phyloP scores from a whole-genome alignment of 1,140 invertebrate species.

The Proctacanthus coquilletti region DNA sequence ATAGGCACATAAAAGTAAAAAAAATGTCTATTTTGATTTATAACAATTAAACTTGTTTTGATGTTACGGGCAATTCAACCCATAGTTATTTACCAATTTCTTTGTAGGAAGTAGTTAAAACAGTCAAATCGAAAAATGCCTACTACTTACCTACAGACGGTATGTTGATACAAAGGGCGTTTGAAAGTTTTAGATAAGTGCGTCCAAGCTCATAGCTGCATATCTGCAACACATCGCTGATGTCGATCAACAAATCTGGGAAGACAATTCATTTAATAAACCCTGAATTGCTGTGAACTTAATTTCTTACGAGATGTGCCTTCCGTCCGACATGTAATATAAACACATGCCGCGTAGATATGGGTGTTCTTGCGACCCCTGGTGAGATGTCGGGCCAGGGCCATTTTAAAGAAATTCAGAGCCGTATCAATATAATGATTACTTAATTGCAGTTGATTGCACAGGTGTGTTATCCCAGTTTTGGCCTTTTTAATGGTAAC shows the following conservation, averaged over 20 bases:
- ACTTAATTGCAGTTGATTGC: constrained; percentile 67
- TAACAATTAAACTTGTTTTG: too few species aligned
- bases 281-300: constrained; percentile 1
- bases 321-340: constrained; percentile 91
- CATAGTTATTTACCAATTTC: too few species aligned
- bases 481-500: constrained; percentile 79
- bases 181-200: constrained; percentile 77
- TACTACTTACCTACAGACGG: constrained; percentile 70
- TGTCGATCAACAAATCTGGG: constrained; percentile 88
- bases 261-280: constrained; percentile 2
- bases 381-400: constrained; percentile 71
- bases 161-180: constrained; percentile 82
- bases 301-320: constrained; percentile 83
- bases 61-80: too few species aligned
- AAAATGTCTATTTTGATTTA: too few species aligned
- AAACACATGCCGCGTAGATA: constrained; percentile 93
- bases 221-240: constrained; percentile 91
- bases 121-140: too few species aligned
- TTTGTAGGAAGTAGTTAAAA: too few species aligned
- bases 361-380: constrained; percentile 79
- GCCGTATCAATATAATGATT: constrained; percentile 85
- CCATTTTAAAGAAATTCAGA: constrained; percentile 95
- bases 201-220: constrained; percentile 91
- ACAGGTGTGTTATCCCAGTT: constrained; percentile 60
- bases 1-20: too few species aligned